Percentiles rank a stretch among this genome's conserved stretches.
Conservation (phyloP, 2,113 vertebrate species). For the Chloebia gouldiae region DNA sequence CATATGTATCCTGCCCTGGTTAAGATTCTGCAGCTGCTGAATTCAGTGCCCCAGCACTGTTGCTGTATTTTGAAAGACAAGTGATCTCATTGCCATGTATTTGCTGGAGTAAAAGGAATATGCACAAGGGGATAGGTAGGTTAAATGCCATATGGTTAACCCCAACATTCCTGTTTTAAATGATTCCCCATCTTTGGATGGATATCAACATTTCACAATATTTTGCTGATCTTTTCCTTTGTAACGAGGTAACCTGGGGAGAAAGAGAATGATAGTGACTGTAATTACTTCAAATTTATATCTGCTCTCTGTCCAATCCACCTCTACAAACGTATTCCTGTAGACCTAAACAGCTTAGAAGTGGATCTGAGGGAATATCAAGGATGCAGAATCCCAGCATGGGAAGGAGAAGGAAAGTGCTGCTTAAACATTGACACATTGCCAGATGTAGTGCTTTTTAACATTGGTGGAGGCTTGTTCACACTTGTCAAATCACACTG, state of each 20-base stretch:
- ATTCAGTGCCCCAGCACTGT: constrained; percentile 14
- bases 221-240: constrained; percentile 45
- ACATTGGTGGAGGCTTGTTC: constrained; percentile 64
- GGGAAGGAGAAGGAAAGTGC: constrained; percentile 47
- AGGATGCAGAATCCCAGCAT: constrained; percentile 46
- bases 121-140: background rate
- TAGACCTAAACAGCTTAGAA: constrained; percentile 17
- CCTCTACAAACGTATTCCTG: background rate
- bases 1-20: background rate
- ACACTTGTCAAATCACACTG: constrained; percentile 65
- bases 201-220: background rate
- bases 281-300: constrained; percentile 39
- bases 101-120: constrained; percentile 25
- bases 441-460: constrained; percentile 68
- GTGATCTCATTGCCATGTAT: constrained; percentile 25
- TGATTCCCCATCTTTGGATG: background rate
- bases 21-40: constrained; percentile 49
- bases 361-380: constrained; percentile 25
- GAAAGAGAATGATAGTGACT: background rate
- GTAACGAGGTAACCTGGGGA: background rate
- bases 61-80: background rate
- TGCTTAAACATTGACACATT: constrained; percentile 51
- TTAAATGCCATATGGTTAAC: constrained; percentile 54
- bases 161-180: background rate
- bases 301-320: constrained; percentile 1